Evolutionary conservation across 2,888 invertebrate genomes (phyloP).

Genomic region (Acanthococcus lagerstroemiae): DNA sequence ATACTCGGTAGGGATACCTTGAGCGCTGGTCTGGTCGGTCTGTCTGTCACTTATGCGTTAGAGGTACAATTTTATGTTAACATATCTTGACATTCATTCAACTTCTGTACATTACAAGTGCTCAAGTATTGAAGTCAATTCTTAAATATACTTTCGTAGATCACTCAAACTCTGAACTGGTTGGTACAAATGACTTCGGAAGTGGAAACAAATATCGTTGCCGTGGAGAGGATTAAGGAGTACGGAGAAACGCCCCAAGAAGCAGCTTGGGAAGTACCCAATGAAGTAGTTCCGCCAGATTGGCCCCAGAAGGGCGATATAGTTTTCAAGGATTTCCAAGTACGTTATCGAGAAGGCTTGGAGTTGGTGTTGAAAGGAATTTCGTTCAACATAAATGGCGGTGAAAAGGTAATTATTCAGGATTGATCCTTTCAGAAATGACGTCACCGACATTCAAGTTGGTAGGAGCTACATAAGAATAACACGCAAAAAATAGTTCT

Average conservation of each 20-base stretch:
- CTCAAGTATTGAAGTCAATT: no score
- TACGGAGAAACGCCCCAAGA: slow-evolving; percentile 45
- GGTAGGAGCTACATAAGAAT: no score
- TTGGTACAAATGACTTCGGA: slow-evolving; percentile 82
- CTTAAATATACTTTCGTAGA: slow-evolving; percentile 52
- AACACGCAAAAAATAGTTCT: no score
- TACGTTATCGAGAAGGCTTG: slow-evolving; percentile 33
- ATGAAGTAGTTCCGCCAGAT: slow-evolving; percentile 40
- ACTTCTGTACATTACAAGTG: no score
- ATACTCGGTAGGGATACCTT: slow-evolving; percentile 64
- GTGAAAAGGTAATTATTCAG: slow-evolving; percentile 25
- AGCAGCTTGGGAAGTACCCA: slow-evolving; percentile 16
- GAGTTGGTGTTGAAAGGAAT: slow-evolving; percentile 33
- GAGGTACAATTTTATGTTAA: no score
- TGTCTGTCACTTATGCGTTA: slow-evolving; percentile 78
- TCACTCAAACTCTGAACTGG: slow-evolving; percentile 93
- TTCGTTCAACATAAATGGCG: slow-evolving; percentile 23
- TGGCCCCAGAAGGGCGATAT: slow-evolving; percentile 81
- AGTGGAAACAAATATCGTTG: slow-evolving; percentile 51
- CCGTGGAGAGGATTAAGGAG: slow-evolving; percentile 52
- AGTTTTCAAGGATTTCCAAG: slow-evolving; percentile 50
- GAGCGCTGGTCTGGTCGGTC: slow-evolving; percentile 70
- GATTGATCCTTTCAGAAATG: no score
- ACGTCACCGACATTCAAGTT: no score
- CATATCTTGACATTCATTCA: no score